Evolutionary conservation across 2,888 invertebrate species (phyloP), one percentile per base, ranked within the genome.

Genomic region (Gymnocheta viridis): DNA sequence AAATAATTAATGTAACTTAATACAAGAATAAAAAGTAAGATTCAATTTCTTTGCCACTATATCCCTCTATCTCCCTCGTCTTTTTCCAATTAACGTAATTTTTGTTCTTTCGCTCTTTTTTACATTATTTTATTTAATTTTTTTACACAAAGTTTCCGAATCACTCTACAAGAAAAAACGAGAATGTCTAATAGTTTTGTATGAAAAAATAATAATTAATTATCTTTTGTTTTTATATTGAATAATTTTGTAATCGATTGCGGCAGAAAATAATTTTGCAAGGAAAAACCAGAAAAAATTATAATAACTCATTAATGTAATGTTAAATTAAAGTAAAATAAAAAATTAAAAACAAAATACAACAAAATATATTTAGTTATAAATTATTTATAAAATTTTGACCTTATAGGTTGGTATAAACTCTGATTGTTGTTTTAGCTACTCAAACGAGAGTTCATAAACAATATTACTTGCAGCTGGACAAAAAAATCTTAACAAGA

Each of bases 1-100:
- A 35, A 87, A 85, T 84, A 86, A 87, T 81, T 86, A 85, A 67
- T 78, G 58, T 54, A 84, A 84, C 77, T 58, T 70, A 70, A 62
- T 49, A 60, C 47, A 47, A 79, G 27, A 79, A 79, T 49, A 70
- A 32, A 67, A 54, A 24, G 12, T 62, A 78, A 60, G 72, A 72
- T 78, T 74, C 3, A 72, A 56, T 74, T 60, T 74, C 17, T 66
- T 67, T 78, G 12, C 44, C 78, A 47, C 38, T 62, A 12, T 17
- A 60, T 54, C 19, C 32, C 22, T 47, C 29, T 22, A 29, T 54
- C 66, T 6, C 51, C 44, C 60, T 27, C 19, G 6, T 38, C 17
- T 47, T 54, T 54, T 35, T 56, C 44, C 60, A 24, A 35, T 1
- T 47, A 22, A 19, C 22, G 19, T 35, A 24, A 60, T 62, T 12